These are phyloP conservation scores for Alca torda DNA, from an alignment of 2,797 vertebrate genomes.

Conservation along the genomic window DNA sequence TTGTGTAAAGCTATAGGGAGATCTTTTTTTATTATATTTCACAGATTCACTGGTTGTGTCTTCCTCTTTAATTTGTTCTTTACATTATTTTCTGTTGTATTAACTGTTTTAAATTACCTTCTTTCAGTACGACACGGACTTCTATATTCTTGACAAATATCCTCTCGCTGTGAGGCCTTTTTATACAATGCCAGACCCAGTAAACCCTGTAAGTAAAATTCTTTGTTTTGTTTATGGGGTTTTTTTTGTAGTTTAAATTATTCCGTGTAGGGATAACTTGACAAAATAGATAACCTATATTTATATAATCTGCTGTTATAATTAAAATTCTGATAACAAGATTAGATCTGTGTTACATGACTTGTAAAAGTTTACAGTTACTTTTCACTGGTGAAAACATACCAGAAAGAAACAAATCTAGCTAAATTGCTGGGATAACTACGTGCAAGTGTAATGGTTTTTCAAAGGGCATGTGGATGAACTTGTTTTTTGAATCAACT, in stretches of 20 bases:
- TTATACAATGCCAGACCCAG: conserved; percentile 98
- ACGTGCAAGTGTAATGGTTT: not conserved
- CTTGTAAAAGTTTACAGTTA: not conserved
- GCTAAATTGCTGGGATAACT: not conserved
- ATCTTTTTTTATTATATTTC: not conserved
- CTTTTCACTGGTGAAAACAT: not conserved
- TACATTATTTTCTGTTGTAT: not conserved
- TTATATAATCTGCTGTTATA: not conserved
- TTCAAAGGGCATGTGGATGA: not conserved
- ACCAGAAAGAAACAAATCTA: not conserved
- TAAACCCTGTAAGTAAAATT: conserved; percentile 85
- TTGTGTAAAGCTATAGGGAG: not conserved
- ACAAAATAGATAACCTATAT: not conserved
- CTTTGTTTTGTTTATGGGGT: not conserved
- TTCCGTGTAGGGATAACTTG: not conserved
- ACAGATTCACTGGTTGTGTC: not conserved
- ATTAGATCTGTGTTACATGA: not conserved
- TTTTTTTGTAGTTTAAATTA: not conserved
- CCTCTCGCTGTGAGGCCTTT: conserved; percentile 96
- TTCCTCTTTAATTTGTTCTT: not conserved
- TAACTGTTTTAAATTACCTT: conserved; percentile 9
- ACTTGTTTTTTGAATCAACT: not conserved
- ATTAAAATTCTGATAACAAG: not conserved
- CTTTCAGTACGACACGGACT: conserved; percentile 95
- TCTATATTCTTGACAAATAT: conserved; percentile 98